These are phyloP conservation scores for Catharus minimus DNA, from an alignment of 2,113 vertebrate genomes.

Conservation along the genomic window DNA sequence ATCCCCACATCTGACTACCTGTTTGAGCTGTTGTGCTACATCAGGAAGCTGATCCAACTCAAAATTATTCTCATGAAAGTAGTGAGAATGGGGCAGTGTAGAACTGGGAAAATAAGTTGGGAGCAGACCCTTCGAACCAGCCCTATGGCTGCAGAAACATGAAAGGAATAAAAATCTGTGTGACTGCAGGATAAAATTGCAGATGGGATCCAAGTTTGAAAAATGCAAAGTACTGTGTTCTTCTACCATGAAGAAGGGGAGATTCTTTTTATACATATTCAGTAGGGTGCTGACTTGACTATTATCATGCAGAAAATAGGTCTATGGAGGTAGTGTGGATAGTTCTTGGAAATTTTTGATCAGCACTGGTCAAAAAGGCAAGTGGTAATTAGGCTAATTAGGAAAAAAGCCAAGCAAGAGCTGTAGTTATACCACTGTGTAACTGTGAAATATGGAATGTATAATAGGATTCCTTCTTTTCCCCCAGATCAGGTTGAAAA, in stretches of 20 bases:
- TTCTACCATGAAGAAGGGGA: background rate
- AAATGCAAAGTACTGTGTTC: slow-evolving; percentile 39
- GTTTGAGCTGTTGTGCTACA: background rate
- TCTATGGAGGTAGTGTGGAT: background rate
- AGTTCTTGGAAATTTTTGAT: background rate
- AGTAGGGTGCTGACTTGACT: slow-evolving; percentile 28
- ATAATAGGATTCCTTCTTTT: background rate
- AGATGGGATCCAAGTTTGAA: slow-evolving; percentile 30
- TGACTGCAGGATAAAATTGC: background rate
- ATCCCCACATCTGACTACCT: background rate
- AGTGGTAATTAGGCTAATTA: background rate
- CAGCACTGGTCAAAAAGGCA: background rate
- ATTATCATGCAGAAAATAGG: slow-evolving; percentile 1
- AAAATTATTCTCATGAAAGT: background rate
- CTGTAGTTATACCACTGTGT: background rate
- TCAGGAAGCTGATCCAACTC: background rate
- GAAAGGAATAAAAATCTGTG: slow-evolving; percentile 5
- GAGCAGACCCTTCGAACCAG: background rate
- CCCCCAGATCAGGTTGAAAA: background rate
- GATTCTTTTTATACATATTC: background rate
- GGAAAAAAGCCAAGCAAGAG: background rate
- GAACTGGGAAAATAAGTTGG: background rate
- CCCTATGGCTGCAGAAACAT: slow-evolving; percentile 34
- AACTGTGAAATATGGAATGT: background rate
- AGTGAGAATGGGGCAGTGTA: background rate